Percentiles rank a stretch among this genome's conserved stretches.
Conservation (phyloP, 1,140 invertebrate genomes). For the Aphaenogaster rudis region DNA sequence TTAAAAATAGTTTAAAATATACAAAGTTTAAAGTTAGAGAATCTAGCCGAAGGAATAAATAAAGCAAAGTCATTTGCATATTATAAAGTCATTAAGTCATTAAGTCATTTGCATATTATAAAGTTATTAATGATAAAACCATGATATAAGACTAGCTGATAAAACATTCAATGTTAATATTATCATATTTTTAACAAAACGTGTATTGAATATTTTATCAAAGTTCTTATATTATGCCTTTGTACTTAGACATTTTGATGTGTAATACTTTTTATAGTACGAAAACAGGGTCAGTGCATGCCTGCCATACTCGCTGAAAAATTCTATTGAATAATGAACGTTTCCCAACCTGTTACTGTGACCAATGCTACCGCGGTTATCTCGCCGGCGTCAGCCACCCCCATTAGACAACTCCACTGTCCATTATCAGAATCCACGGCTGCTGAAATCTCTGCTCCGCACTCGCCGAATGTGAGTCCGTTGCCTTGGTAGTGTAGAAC, state of each 20-base stretch:
- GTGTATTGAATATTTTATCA: background rate
- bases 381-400: constrained; percentile 72
- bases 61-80: background rate
- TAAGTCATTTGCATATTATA: background rate
- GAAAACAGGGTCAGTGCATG: background rate
- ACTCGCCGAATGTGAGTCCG: constrained; percentile 79
- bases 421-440: constrained; percentile 77
- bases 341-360: constrained; percentile 79
- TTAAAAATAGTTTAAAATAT: constrained; percentile 4
- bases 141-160: background rate
- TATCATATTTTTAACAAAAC: background rate
- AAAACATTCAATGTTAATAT: background rate
- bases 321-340: background rate
- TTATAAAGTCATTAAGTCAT: background rate
- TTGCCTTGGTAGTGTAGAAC: constrained; percentile 76
- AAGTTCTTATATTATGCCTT: background rate
- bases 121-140: background rate
- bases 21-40: background rate
- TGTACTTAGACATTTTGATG: background rate
- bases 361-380: constrained; percentile 75
- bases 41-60: background rate
- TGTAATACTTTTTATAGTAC: background rate
- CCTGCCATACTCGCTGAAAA: background rate
- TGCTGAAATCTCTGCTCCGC: constrained; percentile 72
- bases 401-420: constrained; percentile 81